Evolutionary conservation across 2,113 vertebrate species (phyloP).

Genomic region (Hirundichthys speculiger): DNA sequence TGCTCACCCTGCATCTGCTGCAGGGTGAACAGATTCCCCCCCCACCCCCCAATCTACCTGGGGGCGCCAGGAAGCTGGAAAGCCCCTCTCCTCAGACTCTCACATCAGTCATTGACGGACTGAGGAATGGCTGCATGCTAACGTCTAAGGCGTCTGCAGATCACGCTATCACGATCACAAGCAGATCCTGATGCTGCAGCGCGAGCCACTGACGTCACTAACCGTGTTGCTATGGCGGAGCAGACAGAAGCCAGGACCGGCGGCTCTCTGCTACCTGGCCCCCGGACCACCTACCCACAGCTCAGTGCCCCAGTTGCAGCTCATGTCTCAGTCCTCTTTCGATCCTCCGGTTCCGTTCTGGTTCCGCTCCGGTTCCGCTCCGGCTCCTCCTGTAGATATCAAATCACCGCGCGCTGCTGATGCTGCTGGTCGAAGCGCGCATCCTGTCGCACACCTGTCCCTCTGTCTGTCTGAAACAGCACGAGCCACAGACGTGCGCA

Average conservation of each 20-base stretch:
- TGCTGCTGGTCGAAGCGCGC: conserved; percentile 28
- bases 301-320: conserved; percentile 81
- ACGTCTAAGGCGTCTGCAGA: too few species aligned
- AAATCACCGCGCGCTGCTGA: conserved; percentile 33
- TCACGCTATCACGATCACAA: too few species aligned
- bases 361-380: neutral
- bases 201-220: conserved; percentile 46
- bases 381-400: conserved; percentile 3
- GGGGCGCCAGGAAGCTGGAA: too few species aligned
- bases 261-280: neutral
- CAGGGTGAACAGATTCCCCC: too few species aligned
- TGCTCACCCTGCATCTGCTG: too few species aligned
- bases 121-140: too few species aligned
- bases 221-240: conserved; percentile 71
- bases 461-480: conserved; percentile 5
- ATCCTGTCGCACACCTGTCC: conserved; percentile 12
- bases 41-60: too few species aligned
- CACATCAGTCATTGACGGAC: too few species aligned
- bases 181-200: conserved; percentile 29
- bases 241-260: conserved; percentile 20
- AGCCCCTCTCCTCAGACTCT: too few species aligned
- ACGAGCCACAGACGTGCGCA: conserved; percentile 21
- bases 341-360: conserved; percentile 7
- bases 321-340: conserved; percentile 62
- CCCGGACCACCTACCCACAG: conserved; percentile 75